Evolutionary conservation across 1,140 invertebrate genomes (phyloP).

Genomic region (Sinonovacula constricta): DNA sequence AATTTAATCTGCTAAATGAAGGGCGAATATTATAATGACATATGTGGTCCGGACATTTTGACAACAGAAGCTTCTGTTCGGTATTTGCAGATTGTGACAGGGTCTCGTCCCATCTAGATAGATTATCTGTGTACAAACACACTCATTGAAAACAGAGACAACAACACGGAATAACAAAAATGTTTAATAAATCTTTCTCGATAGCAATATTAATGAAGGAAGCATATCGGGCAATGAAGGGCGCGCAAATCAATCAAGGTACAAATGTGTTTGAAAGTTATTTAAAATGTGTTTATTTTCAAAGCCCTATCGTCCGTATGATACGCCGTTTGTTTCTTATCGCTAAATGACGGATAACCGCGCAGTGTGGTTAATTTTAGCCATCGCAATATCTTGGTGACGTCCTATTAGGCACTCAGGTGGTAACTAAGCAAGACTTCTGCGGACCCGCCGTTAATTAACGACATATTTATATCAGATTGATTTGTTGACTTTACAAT

Average conservation of each 20-base stretch:
- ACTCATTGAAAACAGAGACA: slow-evolving; percentile 18
- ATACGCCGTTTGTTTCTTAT: slow-evolving; percentile 43
- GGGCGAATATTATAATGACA: no score
- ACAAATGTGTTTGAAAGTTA: slow-evolving; percentile 52
- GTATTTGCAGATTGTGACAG: slow-evolving; percentile 21
- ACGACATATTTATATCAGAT: slow-evolving; percentile 32
- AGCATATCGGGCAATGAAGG: slow-evolving; percentile 44
- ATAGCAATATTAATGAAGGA: slow-evolving; percentile 31
- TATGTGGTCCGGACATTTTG: no score
- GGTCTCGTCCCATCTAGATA: slow-evolving; percentile 22
- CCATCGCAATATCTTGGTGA: slow-evolving; percentile 25
- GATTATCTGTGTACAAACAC: slow-evolving; percentile 41
- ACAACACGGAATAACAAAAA: slow-evolving; percentile 34
- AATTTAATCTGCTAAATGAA: no score
- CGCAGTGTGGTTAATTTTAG: slow-evolving; percentile 44
- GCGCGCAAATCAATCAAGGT: slow-evolving; percentile 38
- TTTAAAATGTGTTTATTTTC: slow-evolving; percentile 56
- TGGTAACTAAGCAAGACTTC: slow-evolving; percentile 38
- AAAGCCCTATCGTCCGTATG: slow-evolving; percentile 33
- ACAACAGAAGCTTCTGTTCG: not conserved
- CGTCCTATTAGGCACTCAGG: slow-evolving; percentile 2
- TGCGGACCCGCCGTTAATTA: slow-evolving; percentile 27
- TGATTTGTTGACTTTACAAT: slow-evolving; percentile 43
- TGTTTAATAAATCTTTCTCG: slow-evolving; percentile 48
- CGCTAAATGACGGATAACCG: slow-evolving; percentile 33